Percentiles rank a stretch among this genome's conserved stretches.
phyloP scores from a whole-genome alignment of 2,797 vertebrate species.

The Tapirus indicus region DNA sequence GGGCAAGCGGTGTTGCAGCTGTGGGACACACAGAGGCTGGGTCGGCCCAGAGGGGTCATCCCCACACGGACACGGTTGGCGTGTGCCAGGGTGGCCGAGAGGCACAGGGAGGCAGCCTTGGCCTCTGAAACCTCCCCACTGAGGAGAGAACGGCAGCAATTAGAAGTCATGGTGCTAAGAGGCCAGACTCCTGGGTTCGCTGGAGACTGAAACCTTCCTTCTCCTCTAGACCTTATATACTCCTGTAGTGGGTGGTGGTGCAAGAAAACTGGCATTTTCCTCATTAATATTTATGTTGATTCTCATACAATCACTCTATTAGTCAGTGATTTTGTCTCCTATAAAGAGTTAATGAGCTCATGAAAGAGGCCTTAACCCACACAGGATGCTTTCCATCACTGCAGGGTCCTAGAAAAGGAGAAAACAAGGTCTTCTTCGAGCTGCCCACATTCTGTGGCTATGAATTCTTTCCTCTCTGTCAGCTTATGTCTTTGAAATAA shows the following conservation, averaged over 20 bases:
- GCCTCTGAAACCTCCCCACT: not conserved
- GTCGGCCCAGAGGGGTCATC: not conserved
- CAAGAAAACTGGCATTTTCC: conserved; percentile 66
- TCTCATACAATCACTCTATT: conserved; percentile 42
- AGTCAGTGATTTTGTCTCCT: conserved; percentile 56
- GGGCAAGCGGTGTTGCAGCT: not conserved
- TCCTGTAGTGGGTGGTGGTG: conserved; percentile 15
- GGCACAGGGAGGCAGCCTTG: not conserved
- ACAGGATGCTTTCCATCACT: not conserved
- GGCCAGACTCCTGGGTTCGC: not conserved
- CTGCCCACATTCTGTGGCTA: not conserved
- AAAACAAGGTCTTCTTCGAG: not conserved
- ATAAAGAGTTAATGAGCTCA: conserved; percentile 70
- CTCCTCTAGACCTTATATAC: conserved; percentile 56
- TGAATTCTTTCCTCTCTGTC: not conserved
- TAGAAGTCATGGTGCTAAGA: not conserved
- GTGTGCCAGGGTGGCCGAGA: not conserved
- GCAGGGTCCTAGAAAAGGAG: not conserved
- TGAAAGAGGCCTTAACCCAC: conserved; percentile 46
- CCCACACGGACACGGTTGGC: not conserved
- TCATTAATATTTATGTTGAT: conserved; percentile 72
- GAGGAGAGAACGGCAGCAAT: not conserved
- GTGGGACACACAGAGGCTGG: conserved; percentile 50
- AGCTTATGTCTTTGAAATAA: not conserved
- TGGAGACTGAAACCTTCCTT: not conserved